Conservation (phyloP, 2,888 invertebrate genomes). For the Cephus pulcher region DNA sequence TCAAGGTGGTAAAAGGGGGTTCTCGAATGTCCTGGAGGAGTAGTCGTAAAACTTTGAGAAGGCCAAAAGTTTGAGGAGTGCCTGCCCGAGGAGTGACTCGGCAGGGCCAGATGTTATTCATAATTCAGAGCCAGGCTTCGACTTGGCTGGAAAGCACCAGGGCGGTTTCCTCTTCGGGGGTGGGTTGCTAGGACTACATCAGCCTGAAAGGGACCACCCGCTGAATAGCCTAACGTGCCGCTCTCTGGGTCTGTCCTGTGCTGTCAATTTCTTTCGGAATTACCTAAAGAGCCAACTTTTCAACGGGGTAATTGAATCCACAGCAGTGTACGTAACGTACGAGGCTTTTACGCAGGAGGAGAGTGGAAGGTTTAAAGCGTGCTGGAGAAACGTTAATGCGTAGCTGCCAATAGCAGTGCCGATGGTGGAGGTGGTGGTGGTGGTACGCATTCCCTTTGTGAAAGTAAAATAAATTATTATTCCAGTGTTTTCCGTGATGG, state of each 20-base stretch:
- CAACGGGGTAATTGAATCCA: neutral
- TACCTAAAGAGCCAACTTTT: neutral
- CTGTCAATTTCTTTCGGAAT: neutral
- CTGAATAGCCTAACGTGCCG: neutral
- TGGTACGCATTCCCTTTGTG: slow-evolving; percentile 23
- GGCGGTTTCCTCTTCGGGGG: neutral
- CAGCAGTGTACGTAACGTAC: neutral
- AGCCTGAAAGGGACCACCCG: neutral
- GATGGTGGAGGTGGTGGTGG: neutral
- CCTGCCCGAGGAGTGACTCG: neutral
- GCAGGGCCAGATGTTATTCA: neutral
- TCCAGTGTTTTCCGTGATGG: slow-evolving; percentile 26
- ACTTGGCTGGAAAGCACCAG: neutral
- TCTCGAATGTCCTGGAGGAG: neutral
- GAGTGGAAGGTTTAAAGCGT: neutral
- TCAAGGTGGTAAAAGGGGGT: neutral
- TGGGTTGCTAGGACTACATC: neutral
- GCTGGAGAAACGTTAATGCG: slow-evolving; percentile 19
- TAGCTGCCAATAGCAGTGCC: slow-evolving; percentile 38
- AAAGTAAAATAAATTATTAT: slow-evolving; percentile 48
- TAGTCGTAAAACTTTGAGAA: neutral
- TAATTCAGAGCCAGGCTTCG: neutral
- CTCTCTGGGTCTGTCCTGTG: neutral
- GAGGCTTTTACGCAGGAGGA: neutral
- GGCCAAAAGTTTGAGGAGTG: neutral